phyloP scores from a whole-genome alignment of 2,888 invertebrate species.

The Eristalis intricaria region DNA sequence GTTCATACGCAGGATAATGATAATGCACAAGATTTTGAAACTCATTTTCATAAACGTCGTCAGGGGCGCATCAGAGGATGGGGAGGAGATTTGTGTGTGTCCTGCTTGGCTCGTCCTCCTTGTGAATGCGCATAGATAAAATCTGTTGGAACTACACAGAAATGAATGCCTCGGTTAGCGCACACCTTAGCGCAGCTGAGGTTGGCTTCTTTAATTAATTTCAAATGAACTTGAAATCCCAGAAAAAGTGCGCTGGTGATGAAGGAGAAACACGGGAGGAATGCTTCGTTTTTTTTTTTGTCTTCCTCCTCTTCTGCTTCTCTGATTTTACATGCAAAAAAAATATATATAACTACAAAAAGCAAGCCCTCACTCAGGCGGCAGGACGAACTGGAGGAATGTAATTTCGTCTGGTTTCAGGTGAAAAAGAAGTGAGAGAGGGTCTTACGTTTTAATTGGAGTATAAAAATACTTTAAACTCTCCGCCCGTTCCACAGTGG shows the following conservation, averaged over 20 bases:
- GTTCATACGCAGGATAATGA: not conserved
- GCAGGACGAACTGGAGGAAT: not conserved
- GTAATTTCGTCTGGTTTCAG: slow-evolving; percentile 48
- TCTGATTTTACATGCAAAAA: not conserved
- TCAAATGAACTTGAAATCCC: slow-evolving; percentile 54
- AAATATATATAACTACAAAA: not conserved
- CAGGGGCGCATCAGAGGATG: no score
- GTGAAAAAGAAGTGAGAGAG: slow-evolving; percentile 22
- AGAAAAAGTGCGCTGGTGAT: slow-evolving; percentile 1
- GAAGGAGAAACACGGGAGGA: not conserved
- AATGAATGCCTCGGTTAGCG: slow-evolving; percentile 5
- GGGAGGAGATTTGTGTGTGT: not conserved
- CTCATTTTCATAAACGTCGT: slow-evolving; percentile 7
- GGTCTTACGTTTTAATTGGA: slow-evolving; percentile 54
- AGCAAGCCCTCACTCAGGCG: not conserved
- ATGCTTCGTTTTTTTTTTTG: slow-evolving; percentile 1
- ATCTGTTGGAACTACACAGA: slow-evolving; percentile 10
- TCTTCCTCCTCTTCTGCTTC: not conserved
- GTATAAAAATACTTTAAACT: slow-evolving; percentile 38
- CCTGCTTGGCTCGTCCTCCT: not conserved
- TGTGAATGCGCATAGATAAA: not conserved
- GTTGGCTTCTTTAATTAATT: slow-evolving; percentile 66
- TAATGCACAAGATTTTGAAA: not conserved
- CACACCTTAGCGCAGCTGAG: slow-evolving; percentile 44
- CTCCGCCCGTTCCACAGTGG: not conserved